Evolutionary conservation across 2,797 vertebrate species (phyloP).

Genomic region (Erethizon dorsatum): DNA sequence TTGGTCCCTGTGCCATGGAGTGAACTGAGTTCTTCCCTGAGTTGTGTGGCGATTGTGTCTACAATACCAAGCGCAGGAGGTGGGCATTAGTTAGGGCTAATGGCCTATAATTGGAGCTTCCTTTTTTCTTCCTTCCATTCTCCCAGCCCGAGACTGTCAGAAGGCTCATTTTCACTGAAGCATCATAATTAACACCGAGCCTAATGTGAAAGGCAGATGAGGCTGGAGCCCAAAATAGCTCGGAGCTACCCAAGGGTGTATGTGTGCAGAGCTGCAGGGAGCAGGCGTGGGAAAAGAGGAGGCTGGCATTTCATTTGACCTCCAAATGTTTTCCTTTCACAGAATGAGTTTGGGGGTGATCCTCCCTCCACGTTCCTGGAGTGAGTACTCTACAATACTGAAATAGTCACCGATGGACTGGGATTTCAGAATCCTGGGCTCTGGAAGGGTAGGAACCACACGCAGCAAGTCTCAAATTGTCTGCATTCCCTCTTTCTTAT

Average conservation of each 20-base stretch:
- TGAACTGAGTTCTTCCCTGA: slow-evolving; percentile 22
- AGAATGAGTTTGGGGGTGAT: not conserved
- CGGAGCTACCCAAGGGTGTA: not conserved
- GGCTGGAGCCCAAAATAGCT: slow-evolving; percentile 69
- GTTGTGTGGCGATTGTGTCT: slow-evolving; percentile 65
- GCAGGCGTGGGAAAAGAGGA: slow-evolving; percentile 56
- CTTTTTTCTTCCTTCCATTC: slow-evolving; percentile 80
- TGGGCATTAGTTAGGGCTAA: slow-evolving; percentile 84
- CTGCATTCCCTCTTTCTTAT: not conserved
- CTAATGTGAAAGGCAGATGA: slow-evolving; percentile 75
- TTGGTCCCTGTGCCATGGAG: slow-evolving; percentile 47
- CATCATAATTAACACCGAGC: slow-evolving; percentile 51
- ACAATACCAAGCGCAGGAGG: slow-evolving; percentile 45
- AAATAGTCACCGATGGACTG: not conserved
- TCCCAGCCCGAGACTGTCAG: slow-evolving; percentile 75
- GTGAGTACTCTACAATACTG: not conserved
- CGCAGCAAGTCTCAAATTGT: not conserved
- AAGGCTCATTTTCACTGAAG: slow-evolving; percentile 78
- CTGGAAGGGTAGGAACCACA: not conserved
- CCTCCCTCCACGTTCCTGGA: not conserved
- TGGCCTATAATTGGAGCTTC: slow-evolving; percentile 80
- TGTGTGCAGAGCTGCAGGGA: slow-evolving; percentile 7
- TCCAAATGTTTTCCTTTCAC: slow-evolving; percentile 56
- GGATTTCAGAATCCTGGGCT: not conserved
- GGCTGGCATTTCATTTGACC: slow-evolving; percentile 22